A percentile compares a stretch with the other conserved stretches of the same genome.
Evolutionary conservation across 2,113 vertebrate genomes (phyloP).

Genomic region (Hassar affinis): DNA sequence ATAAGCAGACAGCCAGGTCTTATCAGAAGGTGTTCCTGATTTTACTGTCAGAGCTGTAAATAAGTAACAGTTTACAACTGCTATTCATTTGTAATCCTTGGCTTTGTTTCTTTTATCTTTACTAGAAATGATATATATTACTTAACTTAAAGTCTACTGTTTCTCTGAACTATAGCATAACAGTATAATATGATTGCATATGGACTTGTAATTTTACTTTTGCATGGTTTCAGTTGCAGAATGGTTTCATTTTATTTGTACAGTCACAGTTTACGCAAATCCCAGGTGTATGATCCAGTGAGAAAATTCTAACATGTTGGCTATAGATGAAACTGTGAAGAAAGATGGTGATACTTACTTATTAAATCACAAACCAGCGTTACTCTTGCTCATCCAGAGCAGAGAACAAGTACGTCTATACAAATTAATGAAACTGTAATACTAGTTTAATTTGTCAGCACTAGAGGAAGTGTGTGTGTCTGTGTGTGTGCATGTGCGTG

Average conservation of each 20-base stretch:
- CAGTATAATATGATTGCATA: background rate
- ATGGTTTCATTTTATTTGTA: constrained; percentile 19
- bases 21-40: constrained; percentile 6
- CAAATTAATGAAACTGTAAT: constrained; percentile 25
- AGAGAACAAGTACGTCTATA: background rate
- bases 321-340: background rate
- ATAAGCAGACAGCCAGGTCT: background rate
- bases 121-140: background rate
- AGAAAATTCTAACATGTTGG: background rate
- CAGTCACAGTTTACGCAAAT: constrained; percentile 7
- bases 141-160: background rate
- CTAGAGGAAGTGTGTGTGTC: constrained; percentile 20
- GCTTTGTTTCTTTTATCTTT: background rate
- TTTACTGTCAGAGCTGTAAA: background rate
- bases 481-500: background rate
- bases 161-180: background rate
- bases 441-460: constrained; percentile 15
- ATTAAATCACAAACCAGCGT: background rate
- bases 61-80: constrained; percentile 1
- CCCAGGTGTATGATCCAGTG: background rate
- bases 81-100: background rate
- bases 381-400: background rate
- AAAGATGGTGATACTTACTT: background rate
- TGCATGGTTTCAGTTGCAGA: constrained; percentile 12
- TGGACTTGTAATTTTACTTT: constrained; percentile 13